Base-by-base conservation (phyloP, 2,888 invertebrate species). In the Sphaeridia pumilis region DNA sequence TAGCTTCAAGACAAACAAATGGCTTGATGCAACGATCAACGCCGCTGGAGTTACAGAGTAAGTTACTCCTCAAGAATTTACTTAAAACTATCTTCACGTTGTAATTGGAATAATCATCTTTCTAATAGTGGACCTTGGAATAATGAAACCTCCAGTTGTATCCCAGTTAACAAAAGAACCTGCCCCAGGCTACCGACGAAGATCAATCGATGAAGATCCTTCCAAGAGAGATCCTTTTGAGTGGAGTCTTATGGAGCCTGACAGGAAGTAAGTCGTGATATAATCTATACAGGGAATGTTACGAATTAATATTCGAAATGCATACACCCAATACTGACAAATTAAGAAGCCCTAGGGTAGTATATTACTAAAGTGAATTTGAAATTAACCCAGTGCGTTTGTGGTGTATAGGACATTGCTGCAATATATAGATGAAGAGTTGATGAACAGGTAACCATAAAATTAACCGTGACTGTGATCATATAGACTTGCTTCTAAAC, bases 341-440 rank as follows among this genome's bases (percentile, higher is more conserved):
- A n/a, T n/a, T n/a, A n/a, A n/a, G n/a, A n/a, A n/a, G n/a, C n/a
- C n/a, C n/a, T n/a, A n/a, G n/a, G n/a, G n/a, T n/a, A n/a, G n/a
- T n/a, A n/a, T n/a, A n/a, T n/a, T n/a, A n/a, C n/a, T n/a, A n/a
- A n/a, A n/a, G n/a, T n/a, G n/a, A n/a, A n/a, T n/a, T n/a, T n/a
- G n/a, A n/a, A n/a, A n/a, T n/a, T n/a, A n/a, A n/a, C n/a, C n/a
- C n/a, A n/a, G n/a, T n/a, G n/a, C n/a, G n/a, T n/a, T n/a, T n/a
- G n/a, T n/a, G n/a, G n/a, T n/a, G n/a, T n/a, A n/a, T 87, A 94
- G 93, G 92, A 92, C 89, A 82, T 88, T 94, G 78, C 87, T 94
- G 83, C 90, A 93, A 83, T 90, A 90, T 84, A 93, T 94, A 81
- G 92, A 93, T 79, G 93, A 94, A 85, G 93, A 94, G 79, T 84